Percentiles rank a stretch among this genome's conserved stretches.
Evolutionary conservation across 2,797 vertebrate species (phyloP).

Genomic region (Furcifer pardalis): DNA sequence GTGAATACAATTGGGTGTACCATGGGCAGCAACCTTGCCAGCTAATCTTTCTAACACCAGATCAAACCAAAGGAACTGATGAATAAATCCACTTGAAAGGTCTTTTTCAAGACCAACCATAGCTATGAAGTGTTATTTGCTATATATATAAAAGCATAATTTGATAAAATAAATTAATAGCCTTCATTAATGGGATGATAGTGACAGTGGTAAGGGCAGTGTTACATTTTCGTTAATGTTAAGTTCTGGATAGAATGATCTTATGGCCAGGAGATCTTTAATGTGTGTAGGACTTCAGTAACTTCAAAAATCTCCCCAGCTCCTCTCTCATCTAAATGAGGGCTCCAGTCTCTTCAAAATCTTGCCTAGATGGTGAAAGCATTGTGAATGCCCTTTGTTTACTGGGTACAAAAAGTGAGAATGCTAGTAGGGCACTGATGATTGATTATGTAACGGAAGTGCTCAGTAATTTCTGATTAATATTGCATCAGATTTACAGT

Average conservation of each 20-base stretch:
- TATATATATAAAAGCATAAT: too few relatives aligned
- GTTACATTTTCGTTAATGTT: background rate
- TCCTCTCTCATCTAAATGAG: background rate
- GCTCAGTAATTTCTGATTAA: background rate
- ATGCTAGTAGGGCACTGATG: background rate
- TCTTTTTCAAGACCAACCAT: too few relatives aligned
- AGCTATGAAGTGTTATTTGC: too few relatives aligned
- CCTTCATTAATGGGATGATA: too few relatives aligned
- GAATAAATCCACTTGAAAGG: too few relatives aligned
- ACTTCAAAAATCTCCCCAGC: background rate
- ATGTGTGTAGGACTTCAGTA: background rate
- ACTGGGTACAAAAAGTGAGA: background rate
- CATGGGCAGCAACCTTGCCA: too few relatives aligned
- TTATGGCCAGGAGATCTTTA: background rate
- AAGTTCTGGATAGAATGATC: background rate
- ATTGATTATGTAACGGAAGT: background rate
- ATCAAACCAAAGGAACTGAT: too few relatives aligned
- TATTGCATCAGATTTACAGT: too few relatives aligned
- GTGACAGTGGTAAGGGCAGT: background rate
- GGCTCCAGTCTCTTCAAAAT: background rate
- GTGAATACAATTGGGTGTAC: too few relatives aligned
- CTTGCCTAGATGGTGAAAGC: background rate
- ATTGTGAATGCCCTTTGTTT: background rate
- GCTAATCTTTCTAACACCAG: too few relatives aligned
- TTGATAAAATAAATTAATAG: too few relatives aligned